Evolutionary conservation across 2,113 vertebrate species (phyloP).

Genomic region (Physeter macrocephalus): DNA sequence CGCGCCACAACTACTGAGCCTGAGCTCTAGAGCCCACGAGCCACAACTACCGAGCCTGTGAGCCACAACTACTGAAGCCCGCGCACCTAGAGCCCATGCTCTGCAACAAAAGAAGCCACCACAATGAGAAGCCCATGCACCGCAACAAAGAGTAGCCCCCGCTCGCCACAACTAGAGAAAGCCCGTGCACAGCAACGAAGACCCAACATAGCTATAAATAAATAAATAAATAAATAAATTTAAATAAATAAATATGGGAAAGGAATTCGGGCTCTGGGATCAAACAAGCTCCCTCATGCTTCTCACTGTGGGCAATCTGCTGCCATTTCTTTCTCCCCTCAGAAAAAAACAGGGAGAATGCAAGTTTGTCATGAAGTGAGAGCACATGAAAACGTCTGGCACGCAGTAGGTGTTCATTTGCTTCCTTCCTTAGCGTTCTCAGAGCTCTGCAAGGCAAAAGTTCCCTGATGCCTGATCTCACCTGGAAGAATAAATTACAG

Average conservation of each 20-base stretch:
- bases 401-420: not conserved
- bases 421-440: not conserved
- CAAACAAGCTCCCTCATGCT: not conserved
- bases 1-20: too few relatives aligned
- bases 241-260: not conserved
- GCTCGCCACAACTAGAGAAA: not conserved
- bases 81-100: not conserved
- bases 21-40: too few relatives aligned
- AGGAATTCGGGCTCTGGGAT: not conserved
- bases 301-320: not conserved
- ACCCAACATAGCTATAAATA: too few relatives aligned
- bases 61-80: not conserved
- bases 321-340: not conserved
- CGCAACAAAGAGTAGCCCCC: too few relatives aligned
- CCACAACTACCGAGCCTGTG: too few relatives aligned
- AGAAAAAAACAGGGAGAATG: not conserved
- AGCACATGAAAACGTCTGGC: not conserved
- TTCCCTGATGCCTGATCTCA: not conserved
- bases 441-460: not conserved
- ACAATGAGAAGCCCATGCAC: too few relatives aligned
- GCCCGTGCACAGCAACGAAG: not conserved
- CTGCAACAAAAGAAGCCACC: too few relatives aligned
- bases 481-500: not conserved
- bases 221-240: not conserved
- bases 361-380: not conserved